Base-by-base conservation (phyloP, 2,113 vertebrate genomes). In the Kobus ellipsiprymnus region DNA sequence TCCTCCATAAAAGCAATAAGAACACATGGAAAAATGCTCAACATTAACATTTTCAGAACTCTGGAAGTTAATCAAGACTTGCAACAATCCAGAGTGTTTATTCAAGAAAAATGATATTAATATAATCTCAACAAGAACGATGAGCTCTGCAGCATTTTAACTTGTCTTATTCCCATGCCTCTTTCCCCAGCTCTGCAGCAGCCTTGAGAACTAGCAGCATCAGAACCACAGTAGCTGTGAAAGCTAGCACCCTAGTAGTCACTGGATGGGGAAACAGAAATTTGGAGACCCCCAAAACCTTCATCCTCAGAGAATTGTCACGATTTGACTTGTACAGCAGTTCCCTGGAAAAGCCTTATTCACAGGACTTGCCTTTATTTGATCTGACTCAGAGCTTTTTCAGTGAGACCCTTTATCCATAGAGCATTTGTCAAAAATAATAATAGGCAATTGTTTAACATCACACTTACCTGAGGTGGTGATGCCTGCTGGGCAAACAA, bases 381-480 rank as follows among this genome's bases (percentile, higher is more conserved):
- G 52, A 93, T 62, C 85, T 86, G 50, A 86, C 30, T 36, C 59
- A 74, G 67, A 40, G 4, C 19, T 82, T 64, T 16, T 83, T 92
- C 77, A 90, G 46, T 59, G 67, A 95, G 83, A 82, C 40, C 59
- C n/a, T 92, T 59, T 44, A 33, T 64, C 62, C 48, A 33, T 15
- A 92, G 78, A 97, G 29, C 23, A 62, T 40, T 94, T 92, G 80
- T 80, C 46, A 87, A 81, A 95, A 96, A 40, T 25, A 67, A 50
- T 80, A 36, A 85, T 7, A 91, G 40, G 40, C 46, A 81, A 87
- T 87, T 89, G 71, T 59, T 96, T 97, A 48, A 94, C 11, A 64
- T 88, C 12, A 21, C 33, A 46, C 40, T 87, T 94, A 87, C 71
- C 30, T 78, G n/a, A 84, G 55, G 33, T 71, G 44, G 67, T 64